Evolutionary conservation across 2,888 invertebrate genomes (phyloP).

Genomic region (Scaptomyza flava): DNA sequence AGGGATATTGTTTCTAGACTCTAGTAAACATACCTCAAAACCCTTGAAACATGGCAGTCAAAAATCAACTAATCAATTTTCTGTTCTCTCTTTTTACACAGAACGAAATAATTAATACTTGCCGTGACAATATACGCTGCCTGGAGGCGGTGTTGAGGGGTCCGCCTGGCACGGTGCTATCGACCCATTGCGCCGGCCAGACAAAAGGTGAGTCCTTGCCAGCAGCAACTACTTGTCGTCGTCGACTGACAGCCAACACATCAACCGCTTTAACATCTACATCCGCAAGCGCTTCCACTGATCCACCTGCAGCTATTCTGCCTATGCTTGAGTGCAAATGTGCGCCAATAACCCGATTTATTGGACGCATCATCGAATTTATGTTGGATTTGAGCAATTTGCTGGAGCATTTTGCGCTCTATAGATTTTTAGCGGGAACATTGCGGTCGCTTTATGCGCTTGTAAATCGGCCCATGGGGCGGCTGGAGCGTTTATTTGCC

Average conservation of each 20-base stretch:
- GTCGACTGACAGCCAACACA: conserved; percentile 28
- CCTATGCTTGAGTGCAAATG: conserved; percentile 80
- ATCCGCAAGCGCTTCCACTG: conserved; percentile 7
- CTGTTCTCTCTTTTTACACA: conserved; percentile 81
- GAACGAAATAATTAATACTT: conserved; percentile 93
- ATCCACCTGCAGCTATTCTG: conserved; percentile 1
- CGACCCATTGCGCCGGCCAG: conserved; percentile 86
- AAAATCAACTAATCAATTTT: not conserved
- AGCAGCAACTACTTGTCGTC: conserved; percentile 21
- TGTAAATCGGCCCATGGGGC: conserved; percentile 76
- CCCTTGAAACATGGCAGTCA: not conserved
- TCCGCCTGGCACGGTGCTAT: conserved; percentile 85
- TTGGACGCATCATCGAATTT: conserved; percentile 82
- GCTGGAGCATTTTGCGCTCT: conserved; percentile 81
- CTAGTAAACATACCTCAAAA: not conserved
- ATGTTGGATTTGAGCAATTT: conserved; percentile 82
- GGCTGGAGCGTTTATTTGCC: conserved; percentile 68
- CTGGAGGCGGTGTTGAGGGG: conserved; percentile 89
- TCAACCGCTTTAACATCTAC: conserved; percentile 4
- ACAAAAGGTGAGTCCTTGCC: conserved; percentile 86
- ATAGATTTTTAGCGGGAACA: conserved; percentile 80
- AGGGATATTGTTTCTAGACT: too few relatives aligned
- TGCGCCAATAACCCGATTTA: conserved; percentile 84
- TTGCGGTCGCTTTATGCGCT: conserved; percentile 77
- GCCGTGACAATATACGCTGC: conserved; percentile 93